Percentiles rank a stretch among this genome's conserved stretches.
Conservation (phyloP, 64 coral and sea anemone genomes). For the Montipora efflorescens region DNA sequence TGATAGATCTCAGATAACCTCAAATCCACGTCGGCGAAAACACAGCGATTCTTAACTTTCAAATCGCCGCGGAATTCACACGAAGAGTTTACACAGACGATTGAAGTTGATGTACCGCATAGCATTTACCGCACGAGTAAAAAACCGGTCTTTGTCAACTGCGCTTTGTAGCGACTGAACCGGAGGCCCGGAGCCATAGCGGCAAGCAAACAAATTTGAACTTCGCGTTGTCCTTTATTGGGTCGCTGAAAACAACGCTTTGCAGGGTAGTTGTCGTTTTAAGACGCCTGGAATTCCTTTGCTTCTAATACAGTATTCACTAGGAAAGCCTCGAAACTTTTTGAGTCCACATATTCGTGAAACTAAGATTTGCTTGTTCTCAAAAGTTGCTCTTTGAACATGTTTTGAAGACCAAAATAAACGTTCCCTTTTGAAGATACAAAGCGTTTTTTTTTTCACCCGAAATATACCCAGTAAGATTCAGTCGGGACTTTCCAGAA, state of each 20-base stretch:
- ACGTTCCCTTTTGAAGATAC: too few relatives aligned
- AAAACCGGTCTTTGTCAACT: not conserved
- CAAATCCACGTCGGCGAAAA: not conserved
- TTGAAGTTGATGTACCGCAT: not conserved
- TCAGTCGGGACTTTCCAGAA: too few relatives aligned
- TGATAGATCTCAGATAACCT: not conserved
- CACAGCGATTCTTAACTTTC: not conserved
- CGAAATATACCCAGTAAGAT: too few relatives aligned
- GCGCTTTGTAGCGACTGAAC: not conserved
- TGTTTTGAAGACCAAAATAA: too few relatives aligned
- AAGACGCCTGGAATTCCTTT: not conserved
- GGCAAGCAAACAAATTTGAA: not conserved
- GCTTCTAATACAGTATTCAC: not conserved
- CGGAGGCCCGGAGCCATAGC: not conserved
- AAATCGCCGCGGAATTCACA: conserved; percentile 26
- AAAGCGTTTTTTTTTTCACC: too few relatives aligned
- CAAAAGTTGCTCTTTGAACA: too few relatives aligned
- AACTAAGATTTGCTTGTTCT: too few relatives aligned
- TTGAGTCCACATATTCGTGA: too few relatives aligned
- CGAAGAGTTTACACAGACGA: not conserved
- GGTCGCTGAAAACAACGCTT: not conserved
- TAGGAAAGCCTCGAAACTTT: not conserved
- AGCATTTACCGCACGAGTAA: not conserved
- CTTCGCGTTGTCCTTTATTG: not conserved
- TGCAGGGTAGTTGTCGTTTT: not conserved